Evolutionary conservation across 2,113 vertebrate genomes (phyloP).

Genomic region (Coturnix japonica): DNA sequence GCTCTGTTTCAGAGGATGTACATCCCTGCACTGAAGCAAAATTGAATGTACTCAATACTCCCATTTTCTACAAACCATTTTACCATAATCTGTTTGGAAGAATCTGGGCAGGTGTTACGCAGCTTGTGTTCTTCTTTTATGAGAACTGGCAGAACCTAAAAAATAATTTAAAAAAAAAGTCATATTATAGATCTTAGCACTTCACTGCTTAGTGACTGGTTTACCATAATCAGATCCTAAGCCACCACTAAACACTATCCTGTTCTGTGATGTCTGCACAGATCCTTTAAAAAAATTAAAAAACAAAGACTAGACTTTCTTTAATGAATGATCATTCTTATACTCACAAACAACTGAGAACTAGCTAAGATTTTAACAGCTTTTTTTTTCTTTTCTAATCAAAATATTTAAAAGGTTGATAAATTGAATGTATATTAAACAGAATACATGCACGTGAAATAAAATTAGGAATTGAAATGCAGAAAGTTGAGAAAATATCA

Average conservation of each 20-base stretch:
- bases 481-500: not conserved
- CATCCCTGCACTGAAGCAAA: not conserved
- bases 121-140: conserved; percentile 78
- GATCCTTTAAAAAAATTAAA: not conserved
- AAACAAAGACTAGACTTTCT: not conserved
- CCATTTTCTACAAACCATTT: not conserved
- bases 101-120: conserved; percentile 67
- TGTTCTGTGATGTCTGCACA: not conserved
- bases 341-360: not conserved
- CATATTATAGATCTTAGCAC: not conserved
- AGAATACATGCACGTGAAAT: not conserved
- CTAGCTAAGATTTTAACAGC: not conserved
- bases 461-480: not conserved
- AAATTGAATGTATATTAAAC: not conserved
- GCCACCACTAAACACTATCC: not conserved
- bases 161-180: not conserved
- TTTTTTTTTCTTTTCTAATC: not conserved
- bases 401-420: not conserved
- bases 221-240: not conserved
- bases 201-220: not conserved
- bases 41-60: not conserved
- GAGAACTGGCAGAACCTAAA: conserved; percentile 69
- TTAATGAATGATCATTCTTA: not conserved
- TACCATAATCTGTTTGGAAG: conserved; percentile 77
- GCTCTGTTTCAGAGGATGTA: not conserved